Base-by-base conservation (phyloP, 2,888 invertebrate species). In the Ellobium chinense region DNA sequence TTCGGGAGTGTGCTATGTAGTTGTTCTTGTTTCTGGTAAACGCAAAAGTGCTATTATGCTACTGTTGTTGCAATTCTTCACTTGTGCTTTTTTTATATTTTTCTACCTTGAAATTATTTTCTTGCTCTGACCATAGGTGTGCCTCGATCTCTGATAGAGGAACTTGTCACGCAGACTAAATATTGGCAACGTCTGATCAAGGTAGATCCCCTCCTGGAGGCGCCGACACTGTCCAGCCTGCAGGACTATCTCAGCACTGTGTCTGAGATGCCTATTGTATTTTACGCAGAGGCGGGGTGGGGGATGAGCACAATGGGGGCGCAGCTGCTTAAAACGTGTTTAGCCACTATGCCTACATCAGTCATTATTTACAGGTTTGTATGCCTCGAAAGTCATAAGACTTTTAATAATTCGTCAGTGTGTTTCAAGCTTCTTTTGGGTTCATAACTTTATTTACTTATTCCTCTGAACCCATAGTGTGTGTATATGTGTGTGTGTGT, bases 341-440 rank as follows among this genome's bases (percentile, higher is more conserved):
- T 56, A 18, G 29, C 29, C n/a, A n/a, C 63, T 2, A 63, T 62
- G 63, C 72, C 72, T 27, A 27, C 63, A 24, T 60, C 78, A 12
- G 29, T 79, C 24, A 39, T 79, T 37, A 73, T 79, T 29, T 79
- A 79, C 66, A 72, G 78, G 78, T 79, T 5, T 60, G 60, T n/a
- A 7, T n/a, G 5, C 60, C n/a, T n/a, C n/a, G n/a, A n/a, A n/a
- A n/a, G n/a, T n/a, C n/a, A n/a, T n/a, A n/a, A n/a, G n/a, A n/a
- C n/a, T n/a, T n/a, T n/a, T n/a, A n/a, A n/a, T n/a, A n/a, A n/a
- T n/a, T n/a, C n/a, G 27, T n/a, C 14, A 18, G n/a, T 18, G 9
- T 62, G 62, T n/a, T 18, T 24, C 14, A n/a, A 62, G 27, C 9
- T 62, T 9, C 24, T 62, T 18, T 9, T 54, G 54, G 54, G 9